phyloP scores from a whole-genome alignment of 2,113 vertebrate genomes.

The Patagioenas fasciata region DNA sequence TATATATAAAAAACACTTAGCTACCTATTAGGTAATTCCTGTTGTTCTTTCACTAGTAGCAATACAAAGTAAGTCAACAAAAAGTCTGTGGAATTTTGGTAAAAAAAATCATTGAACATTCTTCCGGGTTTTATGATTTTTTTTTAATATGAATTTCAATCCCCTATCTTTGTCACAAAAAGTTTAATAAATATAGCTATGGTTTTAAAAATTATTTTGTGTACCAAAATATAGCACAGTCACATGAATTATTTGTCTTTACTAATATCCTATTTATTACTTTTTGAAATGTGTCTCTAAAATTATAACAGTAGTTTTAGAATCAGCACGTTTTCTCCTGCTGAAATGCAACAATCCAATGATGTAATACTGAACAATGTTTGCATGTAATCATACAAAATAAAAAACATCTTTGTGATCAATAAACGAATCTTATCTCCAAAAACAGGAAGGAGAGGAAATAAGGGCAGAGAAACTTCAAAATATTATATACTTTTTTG shows the following conservation, averaged over 20 bases:
- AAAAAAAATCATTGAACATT: not conserved
- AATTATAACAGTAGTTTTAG: not conserved
- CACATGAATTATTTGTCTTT: not conserved
- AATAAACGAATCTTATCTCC: not conserved
- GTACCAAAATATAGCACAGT: not conserved
- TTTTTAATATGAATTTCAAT: not conserved
- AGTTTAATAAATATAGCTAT: not conserved
- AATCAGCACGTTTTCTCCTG: not conserved
- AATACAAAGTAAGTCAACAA: not conserved
- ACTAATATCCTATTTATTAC: not conserved
- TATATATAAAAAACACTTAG: not conserved
- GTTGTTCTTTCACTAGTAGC: slow-evolving; percentile 25
- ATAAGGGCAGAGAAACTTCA: not conserved
- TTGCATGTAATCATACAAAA: not conserved
- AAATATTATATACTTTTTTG: not conserved
- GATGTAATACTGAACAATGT: not conserved
- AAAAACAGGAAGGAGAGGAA: not conserved
- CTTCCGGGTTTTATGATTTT: not conserved
- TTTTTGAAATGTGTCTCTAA: not conserved
- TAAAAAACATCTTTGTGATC: not conserved
- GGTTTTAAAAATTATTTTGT: not conserved
- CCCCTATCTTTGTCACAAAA: not conserved
- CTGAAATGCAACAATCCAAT: not conserved
- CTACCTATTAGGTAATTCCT: slow-evolving; percentile 7
- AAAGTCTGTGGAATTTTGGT: not conserved